These are phyloP conservation scores for Dorcus parallelipipedus DNA, from an alignment of 2,888 invertebrate genomes.

Conservation along the genomic window DNA sequence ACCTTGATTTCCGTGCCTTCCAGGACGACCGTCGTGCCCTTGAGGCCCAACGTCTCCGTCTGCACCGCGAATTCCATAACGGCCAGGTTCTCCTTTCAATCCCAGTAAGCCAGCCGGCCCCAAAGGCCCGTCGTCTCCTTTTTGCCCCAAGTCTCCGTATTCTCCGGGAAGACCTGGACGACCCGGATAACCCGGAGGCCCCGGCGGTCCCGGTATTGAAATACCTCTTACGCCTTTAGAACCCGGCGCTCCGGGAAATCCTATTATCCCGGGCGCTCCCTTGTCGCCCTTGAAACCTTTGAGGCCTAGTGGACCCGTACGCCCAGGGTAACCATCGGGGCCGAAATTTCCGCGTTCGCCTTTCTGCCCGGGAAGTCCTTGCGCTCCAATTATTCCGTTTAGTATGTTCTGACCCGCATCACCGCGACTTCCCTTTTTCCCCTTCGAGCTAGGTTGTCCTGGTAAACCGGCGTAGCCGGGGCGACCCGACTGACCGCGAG, in stretches of 20 bases:
- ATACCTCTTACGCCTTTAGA: conserved; percentile 41
- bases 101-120: conserved; percentile 40
- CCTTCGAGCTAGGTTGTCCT: conserved; percentile 42
- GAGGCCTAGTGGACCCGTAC: conserved; percentile 38
- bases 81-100: conserved; percentile 39
- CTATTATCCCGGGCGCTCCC: conserved; percentile 43
- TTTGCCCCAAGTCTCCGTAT: conserved; percentile 43
- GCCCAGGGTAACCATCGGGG: conserved; percentile 42
- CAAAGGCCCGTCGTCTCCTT: conserved; percentile 36
- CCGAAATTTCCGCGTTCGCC: conserved; percentile 46
- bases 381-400: conserved; percentile 48
- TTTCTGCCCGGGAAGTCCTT: conserved; percentile 43
- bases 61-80: conserved; percentile 23
- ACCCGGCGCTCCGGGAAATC: conserved; percentile 31
- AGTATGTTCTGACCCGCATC: conserved; percentile 54
- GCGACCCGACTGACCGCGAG: conserved; percentile 52
- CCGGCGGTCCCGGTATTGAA: conserved; percentile 38
- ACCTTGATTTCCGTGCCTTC: conserved; percentile 21
- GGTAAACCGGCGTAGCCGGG: conserved; percentile 36
- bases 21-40: conserved; percentile 40
- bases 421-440: conserved; percentile 55
- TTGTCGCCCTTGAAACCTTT: conserved; percentile 42
- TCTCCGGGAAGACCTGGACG: conserved; percentile 36
- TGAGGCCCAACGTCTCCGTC: conserved; percentile 29
- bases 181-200: conserved; percentile 45